A percentile compares a stretch with the other conserved stretches of the same genome.
Evolutionary conservation across 2,888 invertebrate genomes (phyloP).

Genomic region (Drosophila cracens): DNA sequence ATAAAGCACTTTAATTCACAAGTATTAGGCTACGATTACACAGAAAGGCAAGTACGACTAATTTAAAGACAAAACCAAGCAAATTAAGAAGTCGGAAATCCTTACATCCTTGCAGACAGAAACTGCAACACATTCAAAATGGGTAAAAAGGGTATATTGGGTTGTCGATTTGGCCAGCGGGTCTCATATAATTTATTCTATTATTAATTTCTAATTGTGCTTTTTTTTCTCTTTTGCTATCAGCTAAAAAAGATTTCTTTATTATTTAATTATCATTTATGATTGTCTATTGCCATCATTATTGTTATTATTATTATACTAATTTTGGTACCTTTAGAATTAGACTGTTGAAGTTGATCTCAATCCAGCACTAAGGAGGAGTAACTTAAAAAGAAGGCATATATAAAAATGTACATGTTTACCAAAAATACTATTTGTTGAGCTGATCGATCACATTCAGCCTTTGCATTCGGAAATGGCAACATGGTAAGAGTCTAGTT

Average conservation of each 20-base stretch:
- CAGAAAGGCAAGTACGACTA: not conserved
- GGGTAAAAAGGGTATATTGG: not conserved
- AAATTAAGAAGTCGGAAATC: too few species aligned
- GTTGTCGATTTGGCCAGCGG: not conserved
- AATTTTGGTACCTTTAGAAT: not conserved
- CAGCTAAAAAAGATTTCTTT: too few species aligned
- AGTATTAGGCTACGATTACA: not conserved
- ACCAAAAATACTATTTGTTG: not conserved
- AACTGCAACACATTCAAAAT: not conserved
- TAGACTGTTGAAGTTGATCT: not conserved
- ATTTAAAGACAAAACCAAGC: not conserved
- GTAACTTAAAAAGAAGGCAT: slow-evolving; percentile 3
- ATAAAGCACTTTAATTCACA: not conserved
- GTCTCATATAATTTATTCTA: too few species aligned
- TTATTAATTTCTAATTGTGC: too few species aligned
- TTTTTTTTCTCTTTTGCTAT: too few species aligned
- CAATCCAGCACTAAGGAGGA: not conserved
- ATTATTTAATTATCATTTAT: too few species aligned
- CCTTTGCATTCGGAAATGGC: not conserved
- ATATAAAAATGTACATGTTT: not conserved
- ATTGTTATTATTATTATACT: not conserved
- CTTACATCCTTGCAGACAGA: too few species aligned
- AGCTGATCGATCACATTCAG: not conserved
- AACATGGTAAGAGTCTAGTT: slow-evolving; percentile 7
- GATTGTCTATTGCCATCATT: not conserved